A percentile compares a stretch with the other conserved stretches of the same genome.
These are phyloP conservation scores for Lomographa bimaculata DNA, from an alignment of 2,888 invertebrate species.

Conservation along the genomic window DNA sequence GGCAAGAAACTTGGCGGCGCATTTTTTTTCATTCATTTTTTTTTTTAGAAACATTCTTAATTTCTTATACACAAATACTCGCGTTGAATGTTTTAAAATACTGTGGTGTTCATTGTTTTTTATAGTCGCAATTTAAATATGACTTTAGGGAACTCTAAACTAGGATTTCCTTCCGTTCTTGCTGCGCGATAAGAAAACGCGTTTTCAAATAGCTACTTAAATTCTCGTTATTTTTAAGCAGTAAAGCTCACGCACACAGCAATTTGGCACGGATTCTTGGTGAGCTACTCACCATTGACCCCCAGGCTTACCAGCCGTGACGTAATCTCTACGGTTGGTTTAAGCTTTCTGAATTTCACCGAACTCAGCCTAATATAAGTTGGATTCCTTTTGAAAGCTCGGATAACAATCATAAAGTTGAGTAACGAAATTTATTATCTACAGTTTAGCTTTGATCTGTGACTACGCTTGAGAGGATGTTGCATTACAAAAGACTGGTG, in stretches of 20 bases:
- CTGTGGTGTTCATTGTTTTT: too few relatives aligned
- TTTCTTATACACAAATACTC: too few relatives aligned
- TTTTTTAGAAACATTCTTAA: too few relatives aligned
- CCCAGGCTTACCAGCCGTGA: slow-evolving; percentile 22
- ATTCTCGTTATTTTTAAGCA: slow-evolving; percentile 18
- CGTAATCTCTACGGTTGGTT: slow-evolving; percentile 32
- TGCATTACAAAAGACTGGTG: too few relatives aligned
- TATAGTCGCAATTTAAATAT: too few relatives aligned
- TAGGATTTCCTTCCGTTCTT: too few relatives aligned
- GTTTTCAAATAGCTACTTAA: slow-evolving; percentile 19
- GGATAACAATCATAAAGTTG: slow-evolving; percentile 20
- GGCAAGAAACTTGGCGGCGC: too few relatives aligned
- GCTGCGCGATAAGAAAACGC: slow-evolving; percentile 18
- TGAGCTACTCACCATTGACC: slow-evolving; percentile 26
- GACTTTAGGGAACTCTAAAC: too few relatives aligned
- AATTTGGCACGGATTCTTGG: slow-evolving; percentile 14
- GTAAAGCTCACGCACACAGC: slow-evolving; percentile 14
- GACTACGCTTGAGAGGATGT: not conserved
- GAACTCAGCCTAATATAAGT: slow-evolving; percentile 19
- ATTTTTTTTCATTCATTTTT: too few relatives aligned
- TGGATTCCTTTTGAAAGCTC: slow-evolving; percentile 20
- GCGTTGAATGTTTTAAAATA: too few relatives aligned
- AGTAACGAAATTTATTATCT: slow-evolving; percentile 18
- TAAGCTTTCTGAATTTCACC: slow-evolving; percentile 26
- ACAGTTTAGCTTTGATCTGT: slow-evolving; percentile 16